A percentile compares a stretch with the other conserved stretches of the same genome.
These are phyloP conservation scores for Dolichopus griseipennis DNA, from an alignment of 2,888 invertebrate genomes.

Conservation along the genomic window DNA sequence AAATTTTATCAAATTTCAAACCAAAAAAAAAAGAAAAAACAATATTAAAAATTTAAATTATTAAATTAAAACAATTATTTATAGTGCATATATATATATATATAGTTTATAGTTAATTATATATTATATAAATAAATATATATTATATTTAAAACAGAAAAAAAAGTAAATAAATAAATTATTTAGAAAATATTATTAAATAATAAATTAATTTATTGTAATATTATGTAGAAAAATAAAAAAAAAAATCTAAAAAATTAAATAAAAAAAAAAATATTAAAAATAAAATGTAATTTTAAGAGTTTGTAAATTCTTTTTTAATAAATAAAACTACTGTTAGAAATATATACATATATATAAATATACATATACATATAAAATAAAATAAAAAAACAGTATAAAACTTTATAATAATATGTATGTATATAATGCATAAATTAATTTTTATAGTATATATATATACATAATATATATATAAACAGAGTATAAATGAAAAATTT, in stretches of 20 bases:
- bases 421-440: no score
- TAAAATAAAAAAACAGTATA: no score
- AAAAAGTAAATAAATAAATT: neutral
- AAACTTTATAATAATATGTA: no score
- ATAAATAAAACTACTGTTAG: neutral
- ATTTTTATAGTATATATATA: neutral
- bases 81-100: neutral
- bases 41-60: neutral
- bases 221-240: neutral
- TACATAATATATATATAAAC: no score
- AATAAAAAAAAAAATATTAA: neutral
- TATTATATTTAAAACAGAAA: neutral
- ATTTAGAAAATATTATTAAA: neutral
- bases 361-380: no score
- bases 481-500: no score
- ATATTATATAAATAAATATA: neutral
- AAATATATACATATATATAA: neutral
- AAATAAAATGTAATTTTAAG: neutral
- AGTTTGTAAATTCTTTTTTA: conserved; percentile 1
- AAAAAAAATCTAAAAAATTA: neutral
- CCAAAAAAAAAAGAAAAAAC: neutral
- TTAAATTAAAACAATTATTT: neutral
- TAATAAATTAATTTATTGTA: neutral
- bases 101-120: conserved; percentile 5
- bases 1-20: neutral